Percentiles rank a stretch among this genome's conserved stretches.
Evolutionary conservation across 2,888 invertebrate genomes (phyloP).

Genomic region (Teinopalpus imperialis): DNA sequence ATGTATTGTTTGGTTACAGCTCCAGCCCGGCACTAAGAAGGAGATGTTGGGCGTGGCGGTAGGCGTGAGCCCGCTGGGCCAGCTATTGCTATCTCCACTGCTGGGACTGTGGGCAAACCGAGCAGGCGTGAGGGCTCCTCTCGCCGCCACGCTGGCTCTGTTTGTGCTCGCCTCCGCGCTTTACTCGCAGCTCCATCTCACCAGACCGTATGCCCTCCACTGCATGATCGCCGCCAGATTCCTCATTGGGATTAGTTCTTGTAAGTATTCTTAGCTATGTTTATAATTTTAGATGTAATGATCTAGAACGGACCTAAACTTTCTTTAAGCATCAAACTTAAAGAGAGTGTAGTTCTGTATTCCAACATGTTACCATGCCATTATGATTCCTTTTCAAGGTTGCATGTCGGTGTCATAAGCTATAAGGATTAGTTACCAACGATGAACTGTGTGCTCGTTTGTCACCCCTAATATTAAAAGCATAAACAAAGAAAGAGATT

Average conservation of each 20-base stretch:
- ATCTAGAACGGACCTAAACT: too few relatives aligned
- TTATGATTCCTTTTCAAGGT: too few relatives aligned
- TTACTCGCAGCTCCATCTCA: conserved; percentile 89
- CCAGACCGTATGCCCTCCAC: conserved; percentile 84
- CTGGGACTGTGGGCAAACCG: conserved; percentile 93
- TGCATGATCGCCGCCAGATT: conserved; percentile 90
- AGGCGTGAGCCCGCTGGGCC: conserved; percentile 93
- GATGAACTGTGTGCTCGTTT: too few relatives aligned
- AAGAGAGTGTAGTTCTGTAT: too few relatives aligned
- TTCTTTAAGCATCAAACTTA: too few relatives aligned
- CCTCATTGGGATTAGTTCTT: conserved; percentile 91
- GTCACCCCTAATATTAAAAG: too few relatives aligned
- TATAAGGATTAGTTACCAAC: too few relatives aligned
- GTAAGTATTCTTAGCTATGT: conserved; percentile 66
- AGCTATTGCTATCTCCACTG: conserved; percentile 92
- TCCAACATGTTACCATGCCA: too few relatives aligned
- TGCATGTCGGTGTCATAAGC: too few relatives aligned
- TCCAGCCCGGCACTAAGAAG: conserved; percentile 90
- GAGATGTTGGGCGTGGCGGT: conserved; percentile 92
- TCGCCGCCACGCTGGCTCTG: conserved; percentile 85
- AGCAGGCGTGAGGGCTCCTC: conserved; percentile 86
- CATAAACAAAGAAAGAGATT: too few relatives aligned
- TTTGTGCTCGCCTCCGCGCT: conserved; percentile 88
- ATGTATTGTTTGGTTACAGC: conserved; percentile 67
- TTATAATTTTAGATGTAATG: too few relatives aligned